Base-by-base conservation (phyloP, 2,888 invertebrate genomes). In the Nasonovia ribisnigri region DNA sequence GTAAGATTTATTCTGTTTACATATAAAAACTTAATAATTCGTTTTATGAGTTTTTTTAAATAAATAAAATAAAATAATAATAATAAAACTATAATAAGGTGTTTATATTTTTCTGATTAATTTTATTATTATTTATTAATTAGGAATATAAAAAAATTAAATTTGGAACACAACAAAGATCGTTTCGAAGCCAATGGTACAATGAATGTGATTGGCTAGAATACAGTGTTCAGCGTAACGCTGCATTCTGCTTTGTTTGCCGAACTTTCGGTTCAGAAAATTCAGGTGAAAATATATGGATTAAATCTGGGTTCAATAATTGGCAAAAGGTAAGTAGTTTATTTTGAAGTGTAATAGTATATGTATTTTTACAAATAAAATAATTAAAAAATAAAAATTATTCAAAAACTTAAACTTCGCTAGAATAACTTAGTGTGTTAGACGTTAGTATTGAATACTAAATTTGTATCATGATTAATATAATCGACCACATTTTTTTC, bases 111-210 rank as follows among this genome's bases (percentile, higher is more conserved):
- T 77, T 77, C 77, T 16, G 36, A 16, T 54, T 54, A 20, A 54
- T 54, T 54, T 54, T 43, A 43, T 43, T 43, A 43, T 43, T 43
- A 43, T 43, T 24, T 84, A 43, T 87, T n/a, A 46, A n/a, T 48
- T 51, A 88, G 51, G 51, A 16, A 24, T 54, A 54, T 24, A 20
- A 57, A 89, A 60, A 89, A 60, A 57, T 43, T 43, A 20, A 43
- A 89, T 89, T 89, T 60, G 60, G 43, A 43, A 60, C 43, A 60
- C 89, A 60, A 29, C 11, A 43, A 10, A 60, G 89, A 36, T 16
- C 89, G 60, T 89, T 89, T 43, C 13, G 43, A 60, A 89, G 60
- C 29, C 43, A 60, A 60, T 89, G 60, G 60, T 88, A 88, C 16
- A 88, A 36, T 13, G 6, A 54, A 88, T 54, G 42, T 88, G 54